Conservation (phyloP, 2,113 vertebrate genomes). For the Amphilophus citrinellus region DNA sequence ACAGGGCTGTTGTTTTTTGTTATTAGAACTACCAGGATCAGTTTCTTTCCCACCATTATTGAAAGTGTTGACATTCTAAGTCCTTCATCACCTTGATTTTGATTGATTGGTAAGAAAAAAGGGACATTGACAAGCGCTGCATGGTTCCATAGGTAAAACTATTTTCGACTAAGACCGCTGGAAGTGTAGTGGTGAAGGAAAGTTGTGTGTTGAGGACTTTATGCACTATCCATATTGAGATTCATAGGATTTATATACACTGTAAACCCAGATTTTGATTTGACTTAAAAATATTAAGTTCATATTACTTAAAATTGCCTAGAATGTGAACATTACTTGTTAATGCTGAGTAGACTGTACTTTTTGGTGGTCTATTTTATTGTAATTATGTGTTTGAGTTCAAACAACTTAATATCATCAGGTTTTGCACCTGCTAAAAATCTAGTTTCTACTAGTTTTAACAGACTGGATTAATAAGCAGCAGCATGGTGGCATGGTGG, state of each 20-base stretch:
- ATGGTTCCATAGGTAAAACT: neutral
- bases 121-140: neutral
- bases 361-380: too few relatives aligned
- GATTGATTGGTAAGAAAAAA: neutral
- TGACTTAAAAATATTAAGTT: too few relatives aligned
- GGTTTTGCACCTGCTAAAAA: too few relatives aligned
- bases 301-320: too few relatives aligned
- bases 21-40: neutral
- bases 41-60: neutral
- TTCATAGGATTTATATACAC: neutral
- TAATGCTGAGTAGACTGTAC: too few relatives aligned
- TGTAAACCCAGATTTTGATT: too few relatives aligned
- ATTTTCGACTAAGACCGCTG: neutral
- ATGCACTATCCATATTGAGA: neutral
- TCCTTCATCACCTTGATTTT: neutral
- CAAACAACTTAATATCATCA: too few relatives aligned
- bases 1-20: rapidly evolving
- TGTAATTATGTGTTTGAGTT: too few relatives aligned
- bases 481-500: too few relatives aligned
- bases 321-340: too few relatives aligned
- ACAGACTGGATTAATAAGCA: too few relatives aligned
- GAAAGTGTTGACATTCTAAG: neutral
- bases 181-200: neutral
- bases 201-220: neutral
- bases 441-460: too few relatives aligned